Conservation (phyloP, 2,113 vertebrate species). For the Condylura cristata region DNA sequence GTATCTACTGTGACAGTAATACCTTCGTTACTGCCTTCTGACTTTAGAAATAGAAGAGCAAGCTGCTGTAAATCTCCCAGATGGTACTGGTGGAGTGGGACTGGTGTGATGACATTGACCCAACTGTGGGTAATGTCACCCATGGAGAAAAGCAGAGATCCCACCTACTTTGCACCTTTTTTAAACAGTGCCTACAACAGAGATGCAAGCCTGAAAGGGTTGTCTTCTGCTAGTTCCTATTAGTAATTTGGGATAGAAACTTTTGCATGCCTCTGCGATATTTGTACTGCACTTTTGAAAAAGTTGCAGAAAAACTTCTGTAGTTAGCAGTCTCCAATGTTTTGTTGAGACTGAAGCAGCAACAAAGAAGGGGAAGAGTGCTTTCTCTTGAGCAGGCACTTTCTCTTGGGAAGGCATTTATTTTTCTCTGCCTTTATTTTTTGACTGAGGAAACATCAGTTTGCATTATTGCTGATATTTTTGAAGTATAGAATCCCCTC, state of each 20-base stretch:
- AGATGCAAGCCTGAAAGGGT: not conserved
- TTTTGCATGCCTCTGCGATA: not conserved
- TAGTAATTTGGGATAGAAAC: not conserved
- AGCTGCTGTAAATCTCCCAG: not conserved
- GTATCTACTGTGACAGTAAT: not conserved
- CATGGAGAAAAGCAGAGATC: not conserved
- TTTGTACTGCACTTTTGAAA: not conserved
- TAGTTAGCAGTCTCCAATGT: not conserved
- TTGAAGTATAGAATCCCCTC: too few relatives aligned
- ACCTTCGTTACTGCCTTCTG: not conserved
- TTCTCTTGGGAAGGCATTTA: not conserved
- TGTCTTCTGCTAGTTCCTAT: not conserved
- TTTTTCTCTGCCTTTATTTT: too few relatives aligned
- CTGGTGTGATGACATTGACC: not conserved
- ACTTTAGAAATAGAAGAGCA: not conserved
- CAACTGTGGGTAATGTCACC: not conserved
- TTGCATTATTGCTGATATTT: too few relatives aligned
- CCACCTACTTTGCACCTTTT: not conserved
- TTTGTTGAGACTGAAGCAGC: not conserved
- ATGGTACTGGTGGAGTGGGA: not conserved
- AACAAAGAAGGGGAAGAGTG: not conserved
- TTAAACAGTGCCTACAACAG: too few relatives aligned
- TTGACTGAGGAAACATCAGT: too few relatives aligned
- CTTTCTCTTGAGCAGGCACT: not conserved
- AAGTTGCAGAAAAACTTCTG: not conserved